phyloP scores from a whole-genome alignment of 2,888 invertebrate genomes.

The Odontothrips loti region DNA sequence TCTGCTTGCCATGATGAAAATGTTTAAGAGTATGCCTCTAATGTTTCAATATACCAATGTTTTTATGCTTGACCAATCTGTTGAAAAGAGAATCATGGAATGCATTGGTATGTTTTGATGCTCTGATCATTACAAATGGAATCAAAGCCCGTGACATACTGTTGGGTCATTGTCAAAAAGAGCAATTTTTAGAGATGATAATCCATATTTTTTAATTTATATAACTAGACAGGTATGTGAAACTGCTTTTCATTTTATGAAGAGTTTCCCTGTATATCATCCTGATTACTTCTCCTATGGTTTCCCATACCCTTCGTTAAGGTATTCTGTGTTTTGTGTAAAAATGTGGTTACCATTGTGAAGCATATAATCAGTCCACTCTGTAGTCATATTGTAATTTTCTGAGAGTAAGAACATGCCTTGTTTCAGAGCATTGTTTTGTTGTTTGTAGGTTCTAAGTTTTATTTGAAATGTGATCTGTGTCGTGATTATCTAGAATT shows the following conservation, averaged over 20 bases:
- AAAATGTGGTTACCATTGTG: constrained; percentile 10
- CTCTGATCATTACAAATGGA: not conserved
- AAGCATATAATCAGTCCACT: not conserved
- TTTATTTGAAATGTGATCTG: not conserved
- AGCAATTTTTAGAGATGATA: too few species aligned
- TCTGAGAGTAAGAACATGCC: not conserved
- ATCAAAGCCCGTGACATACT: too few species aligned
- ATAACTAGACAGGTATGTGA: not conserved
- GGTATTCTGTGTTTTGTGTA: not conserved
- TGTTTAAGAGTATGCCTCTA: not conserved
- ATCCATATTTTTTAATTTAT: not conserved
- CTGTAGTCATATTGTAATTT: constrained; percentile 9
- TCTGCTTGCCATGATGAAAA: not conserved
- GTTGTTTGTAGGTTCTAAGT: not conserved
- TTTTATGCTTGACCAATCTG: not conserved
- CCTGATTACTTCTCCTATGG: not conserved
- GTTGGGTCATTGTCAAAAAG: too few species aligned
- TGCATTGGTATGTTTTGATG: not conserved
- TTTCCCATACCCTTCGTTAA: not conserved
- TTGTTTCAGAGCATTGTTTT: not conserved
- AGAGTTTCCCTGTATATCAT: not conserved
- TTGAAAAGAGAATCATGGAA: too few species aligned
- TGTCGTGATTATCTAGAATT: not conserved
- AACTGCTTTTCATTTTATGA: not conserved
- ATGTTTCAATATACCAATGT: not conserved